phyloP scores from a whole-genome alignment of 2,113 vertebrate genomes.

The Lepisosteus oculatus region DNA sequence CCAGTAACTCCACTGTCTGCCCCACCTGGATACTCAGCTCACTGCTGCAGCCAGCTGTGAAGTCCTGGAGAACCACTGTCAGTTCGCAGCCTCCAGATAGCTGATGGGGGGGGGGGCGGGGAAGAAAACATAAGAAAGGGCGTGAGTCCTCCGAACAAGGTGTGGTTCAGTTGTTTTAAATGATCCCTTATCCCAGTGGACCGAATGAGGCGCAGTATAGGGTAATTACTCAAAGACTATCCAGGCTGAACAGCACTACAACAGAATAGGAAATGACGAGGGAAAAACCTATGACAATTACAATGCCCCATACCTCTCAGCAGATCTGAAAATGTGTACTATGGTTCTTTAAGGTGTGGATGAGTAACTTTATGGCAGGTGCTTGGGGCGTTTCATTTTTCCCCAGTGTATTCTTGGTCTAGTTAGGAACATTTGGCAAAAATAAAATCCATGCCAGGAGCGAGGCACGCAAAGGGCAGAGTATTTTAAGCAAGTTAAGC shows the following conservation, averaged over 20 bases:
- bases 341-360: not conserved
- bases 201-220: not conserved
- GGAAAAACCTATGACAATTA: not conserved
- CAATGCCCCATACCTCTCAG: too few relatives aligned
- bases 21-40: constrained; percentile 91
- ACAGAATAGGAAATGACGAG: not conserved
- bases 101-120: constrained; percentile 50
- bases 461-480: too few relatives aligned
- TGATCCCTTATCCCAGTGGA: not conserved
- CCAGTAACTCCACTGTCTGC: constrained; percentile 93
- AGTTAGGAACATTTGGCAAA: too few relatives aligned
- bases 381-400: not conserved
- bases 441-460: too few relatives aligned
- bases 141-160: not conserved
- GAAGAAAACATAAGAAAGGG: not conserved
- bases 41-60: constrained; percentile 77
- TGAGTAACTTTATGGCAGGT: constrained; percentile 4
- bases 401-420: too few relatives aligned
- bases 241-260: not conserved
- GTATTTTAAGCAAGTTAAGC: too few relatives aligned
- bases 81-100: constrained; percentile 94
- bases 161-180: not conserved
- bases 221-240: not conserved
- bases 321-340: not conserved
- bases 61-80: constrained; percentile 94